Percentiles rank a stretch among this genome's conserved stretches.
Conservation (phyloP, 2,888 invertebrate genomes). For the Baronia brevicornis region DNA sequence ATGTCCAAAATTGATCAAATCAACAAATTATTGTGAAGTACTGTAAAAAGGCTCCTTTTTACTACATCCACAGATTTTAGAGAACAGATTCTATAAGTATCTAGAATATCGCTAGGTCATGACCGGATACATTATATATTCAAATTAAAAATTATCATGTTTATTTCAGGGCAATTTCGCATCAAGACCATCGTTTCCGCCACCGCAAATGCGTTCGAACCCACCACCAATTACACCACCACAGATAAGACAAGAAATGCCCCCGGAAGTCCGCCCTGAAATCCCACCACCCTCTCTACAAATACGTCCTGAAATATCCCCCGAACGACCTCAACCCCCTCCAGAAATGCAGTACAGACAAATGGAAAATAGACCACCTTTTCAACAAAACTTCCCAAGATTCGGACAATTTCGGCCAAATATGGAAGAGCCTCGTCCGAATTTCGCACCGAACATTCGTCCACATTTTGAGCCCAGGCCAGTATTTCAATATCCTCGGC, state of each 20-base stretch:
- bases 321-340: conserved; percentile 31
- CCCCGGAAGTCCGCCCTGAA: conserved; percentile 21
- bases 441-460: conserved; percentile 23
- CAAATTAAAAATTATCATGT: neutral
- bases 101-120: too few relatives aligned
- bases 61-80: too few relatives aligned
- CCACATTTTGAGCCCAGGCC: conserved; percentile 41
- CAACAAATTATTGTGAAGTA: too few relatives aligned
- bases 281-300: conserved; percentile 15
- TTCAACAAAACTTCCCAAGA: conserved; percentile 23
- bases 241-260: conserved; percentile 22
- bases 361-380: conserved; percentile 26
- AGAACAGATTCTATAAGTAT: too few relatives aligned
- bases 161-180: conserved; percentile 48
- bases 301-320: conserved; percentile 33
- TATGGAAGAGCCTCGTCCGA: conserved; percentile 29
- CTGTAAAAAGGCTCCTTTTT: too few relatives aligned
- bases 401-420: conserved; percentile 32
- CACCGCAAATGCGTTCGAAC: conserved; percentile 29
- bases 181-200: conserved; percentile 44
- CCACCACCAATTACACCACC: conserved; percentile 19
- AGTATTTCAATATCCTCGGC: conserved; percentile 34
- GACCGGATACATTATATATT: too few relatives aligned
- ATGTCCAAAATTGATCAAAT: too few relatives aligned
- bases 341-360: conserved; percentile 29